phyloP scores from a whole-genome alignment of 2,113 vertebrate genomes.

The Hucho hucho region DNA sequence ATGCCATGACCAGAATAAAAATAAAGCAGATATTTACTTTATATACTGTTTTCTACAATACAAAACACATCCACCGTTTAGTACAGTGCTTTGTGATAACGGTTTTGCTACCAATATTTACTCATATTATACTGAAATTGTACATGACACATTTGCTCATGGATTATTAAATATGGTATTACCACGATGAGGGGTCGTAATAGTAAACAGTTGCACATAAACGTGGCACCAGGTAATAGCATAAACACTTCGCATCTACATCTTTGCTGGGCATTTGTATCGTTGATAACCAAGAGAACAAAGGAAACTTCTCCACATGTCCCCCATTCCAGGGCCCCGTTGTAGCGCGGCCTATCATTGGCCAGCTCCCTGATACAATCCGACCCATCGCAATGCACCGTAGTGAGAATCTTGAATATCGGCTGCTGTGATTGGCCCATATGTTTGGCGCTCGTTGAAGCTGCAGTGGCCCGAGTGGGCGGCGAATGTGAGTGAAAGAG shows the following conservation, averaged over 20 bases:
- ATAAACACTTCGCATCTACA: neutral
- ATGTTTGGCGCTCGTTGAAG: conserved; percentile 77
- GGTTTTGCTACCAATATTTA: neutral
- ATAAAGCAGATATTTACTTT: neutral
- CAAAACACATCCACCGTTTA: neutral
- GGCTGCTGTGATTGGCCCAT: conserved; percentile 56
- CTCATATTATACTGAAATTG: neutral
- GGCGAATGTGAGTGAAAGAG: conserved; percentile 49
- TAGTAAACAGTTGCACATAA: neutral
- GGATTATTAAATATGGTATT: neutral
- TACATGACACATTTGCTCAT: neutral
- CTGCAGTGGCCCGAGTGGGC: conserved; percentile 62
- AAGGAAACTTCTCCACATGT: conserved; percentile 73
- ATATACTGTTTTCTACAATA: neutral
- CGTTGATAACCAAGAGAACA: conserved; percentile 63
- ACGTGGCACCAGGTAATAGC: neutral
- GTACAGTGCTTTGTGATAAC: neutral
- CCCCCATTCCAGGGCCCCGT: conserved; percentile 42
- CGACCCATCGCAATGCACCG: conserved; percentile 35
- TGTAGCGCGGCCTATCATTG: conserved; percentile 45
- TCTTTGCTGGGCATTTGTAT: conserved; percentile 13
- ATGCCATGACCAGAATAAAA: neutral
- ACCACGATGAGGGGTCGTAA: neutral
- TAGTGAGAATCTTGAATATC: conserved; percentile 29
- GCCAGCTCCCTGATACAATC: neutral